Evolutionary conservation across 2,797 vertebrate species (phyloP).

Genomic region (Falco columbarius): DNA sequence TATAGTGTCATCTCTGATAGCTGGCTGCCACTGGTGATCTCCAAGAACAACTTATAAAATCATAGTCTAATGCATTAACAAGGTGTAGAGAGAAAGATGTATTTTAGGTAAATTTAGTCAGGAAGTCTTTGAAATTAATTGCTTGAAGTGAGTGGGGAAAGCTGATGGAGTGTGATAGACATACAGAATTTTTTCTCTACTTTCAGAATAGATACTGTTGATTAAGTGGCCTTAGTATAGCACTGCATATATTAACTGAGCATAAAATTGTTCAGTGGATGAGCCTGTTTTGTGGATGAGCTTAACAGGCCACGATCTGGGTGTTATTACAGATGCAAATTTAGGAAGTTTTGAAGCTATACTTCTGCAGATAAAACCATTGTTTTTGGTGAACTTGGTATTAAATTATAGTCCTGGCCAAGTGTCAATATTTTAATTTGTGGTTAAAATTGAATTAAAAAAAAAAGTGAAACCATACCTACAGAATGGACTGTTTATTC

Average conservation of each 20-base stretch:
- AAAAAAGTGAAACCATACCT: background rate
- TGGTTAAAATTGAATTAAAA: background rate
- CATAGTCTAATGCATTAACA: background rate
- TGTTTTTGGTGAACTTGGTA: background rate
- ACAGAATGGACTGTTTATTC: background rate
- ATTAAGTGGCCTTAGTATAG: conserved; percentile 33
- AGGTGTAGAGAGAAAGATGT: background rate
- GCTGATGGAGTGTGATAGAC: conserved; percentile 50
- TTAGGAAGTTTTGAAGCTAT: background rate
- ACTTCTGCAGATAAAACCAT: background rate
- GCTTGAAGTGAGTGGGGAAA: conserved; percentile 19
- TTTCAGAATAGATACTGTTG: conserved; percentile 23
- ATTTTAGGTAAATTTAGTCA: conserved; percentile 49
- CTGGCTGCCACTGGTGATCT: background rate
- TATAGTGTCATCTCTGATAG: background rate
- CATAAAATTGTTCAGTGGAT: background rate
- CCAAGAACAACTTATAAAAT: background rate
- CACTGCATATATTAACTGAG: conserved; percentile 38
- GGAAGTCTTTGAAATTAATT: conserved; percentile 44
- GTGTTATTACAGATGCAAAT: background rate
- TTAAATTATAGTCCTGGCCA: background rate
- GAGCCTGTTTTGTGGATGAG: background rate
- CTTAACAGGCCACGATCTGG: background rate
- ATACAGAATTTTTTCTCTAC: background rate
- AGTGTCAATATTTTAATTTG: background rate